Conservation (phyloP, 2,797 vertebrate genomes). For the Psittacula echo region DNA sequence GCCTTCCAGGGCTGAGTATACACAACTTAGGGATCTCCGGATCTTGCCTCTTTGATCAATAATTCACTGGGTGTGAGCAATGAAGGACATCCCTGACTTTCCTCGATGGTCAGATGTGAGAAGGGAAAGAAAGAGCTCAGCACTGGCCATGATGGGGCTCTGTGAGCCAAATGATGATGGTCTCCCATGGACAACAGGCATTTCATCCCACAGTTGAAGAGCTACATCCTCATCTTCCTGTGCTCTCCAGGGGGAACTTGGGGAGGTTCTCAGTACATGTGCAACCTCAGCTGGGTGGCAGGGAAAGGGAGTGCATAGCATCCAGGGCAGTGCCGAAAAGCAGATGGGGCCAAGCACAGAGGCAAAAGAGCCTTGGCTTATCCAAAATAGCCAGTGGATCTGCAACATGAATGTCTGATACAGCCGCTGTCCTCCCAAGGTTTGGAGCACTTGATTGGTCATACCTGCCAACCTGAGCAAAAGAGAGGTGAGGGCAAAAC, state of each 20-base stretch:
- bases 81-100: neutral
- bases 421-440: neutral
- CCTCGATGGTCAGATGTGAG: neutral
- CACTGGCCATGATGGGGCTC: neutral
- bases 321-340: neutral
- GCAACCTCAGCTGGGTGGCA: neutral
- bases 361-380: neutral
- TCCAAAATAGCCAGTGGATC: neutral
- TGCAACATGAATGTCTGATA: neutral
- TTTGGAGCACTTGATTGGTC: neutral
- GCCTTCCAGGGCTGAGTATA: neutral
- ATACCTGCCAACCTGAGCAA: neutral
- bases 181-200: neutral
- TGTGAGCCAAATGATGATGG: neutral
- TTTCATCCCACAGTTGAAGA: neutral
- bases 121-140: neutral
- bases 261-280: neutral
- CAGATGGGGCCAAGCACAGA: neutral
- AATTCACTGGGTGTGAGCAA: neutral
- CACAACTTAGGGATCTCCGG: neutral
- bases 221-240: neutral
- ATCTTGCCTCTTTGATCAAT: neutral
- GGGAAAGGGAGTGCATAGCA: neutral
- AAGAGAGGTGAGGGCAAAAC: neutral
- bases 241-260: neutral